A percentile compares a stretch with the other conserved stretches of the same genome.
Conservation (phyloP, 2,113 vertebrate genomes). For the Hoplias malabaricus region DNA sequence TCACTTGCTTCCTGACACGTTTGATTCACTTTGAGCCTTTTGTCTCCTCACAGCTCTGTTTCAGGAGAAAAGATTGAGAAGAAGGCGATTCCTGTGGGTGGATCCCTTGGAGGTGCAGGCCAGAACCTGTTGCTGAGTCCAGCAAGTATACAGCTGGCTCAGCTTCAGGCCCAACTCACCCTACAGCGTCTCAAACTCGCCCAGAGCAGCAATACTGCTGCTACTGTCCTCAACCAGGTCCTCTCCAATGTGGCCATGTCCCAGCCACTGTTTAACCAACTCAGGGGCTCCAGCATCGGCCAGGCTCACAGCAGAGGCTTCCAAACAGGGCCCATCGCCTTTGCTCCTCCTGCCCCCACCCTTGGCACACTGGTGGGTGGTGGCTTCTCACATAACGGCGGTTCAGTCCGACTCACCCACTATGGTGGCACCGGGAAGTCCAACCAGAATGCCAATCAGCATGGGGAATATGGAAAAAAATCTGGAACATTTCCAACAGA, state of each 20-base stretch:
- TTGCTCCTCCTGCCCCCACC: slow-evolving; percentile 48
- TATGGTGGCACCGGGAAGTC: slow-evolving; percentile 70
- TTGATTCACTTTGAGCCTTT: slow-evolving; percentile 51
- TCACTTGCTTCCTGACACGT: slow-evolving; percentile 31
- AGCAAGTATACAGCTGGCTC: slow-evolving; percentile 91
- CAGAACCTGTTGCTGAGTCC: slow-evolving; percentile 85
- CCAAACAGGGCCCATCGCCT: no score
- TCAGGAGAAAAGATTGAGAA: slow-evolving; percentile 78
- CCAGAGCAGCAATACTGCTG: slow-evolving; percentile 85
- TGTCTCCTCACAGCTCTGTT: slow-evolving; percentile 67
- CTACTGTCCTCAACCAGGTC: slow-evolving; percentile 90
- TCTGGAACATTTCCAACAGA: slow-evolving; percentile 69
- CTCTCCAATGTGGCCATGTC: slow-evolving; percentile 98
- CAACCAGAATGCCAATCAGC: slow-evolving; percentile 70
- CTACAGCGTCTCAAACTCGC: slow-evolving; percentile 95
- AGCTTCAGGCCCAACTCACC: slow-evolving; percentile 95
- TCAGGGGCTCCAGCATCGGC: slow-evolving; percentile 73
- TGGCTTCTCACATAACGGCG: slow-evolving; percentile 73
- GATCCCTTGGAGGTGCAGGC: slow-evolving; percentile 57
- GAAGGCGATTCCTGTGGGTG: slow-evolving; percentile 73
- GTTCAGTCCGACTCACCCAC: slow-evolving; percentile 73
- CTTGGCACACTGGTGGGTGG: slow-evolving; percentile 71
- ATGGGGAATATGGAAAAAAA: slow-evolving; percentile 77
- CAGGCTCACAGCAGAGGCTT: slow-evolving; percentile 72
- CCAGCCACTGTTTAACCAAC: slow-evolving; percentile 93